Conservation (phyloP, 1,140 invertebrate genomes). For the Nasonia longicornis region DNA sequence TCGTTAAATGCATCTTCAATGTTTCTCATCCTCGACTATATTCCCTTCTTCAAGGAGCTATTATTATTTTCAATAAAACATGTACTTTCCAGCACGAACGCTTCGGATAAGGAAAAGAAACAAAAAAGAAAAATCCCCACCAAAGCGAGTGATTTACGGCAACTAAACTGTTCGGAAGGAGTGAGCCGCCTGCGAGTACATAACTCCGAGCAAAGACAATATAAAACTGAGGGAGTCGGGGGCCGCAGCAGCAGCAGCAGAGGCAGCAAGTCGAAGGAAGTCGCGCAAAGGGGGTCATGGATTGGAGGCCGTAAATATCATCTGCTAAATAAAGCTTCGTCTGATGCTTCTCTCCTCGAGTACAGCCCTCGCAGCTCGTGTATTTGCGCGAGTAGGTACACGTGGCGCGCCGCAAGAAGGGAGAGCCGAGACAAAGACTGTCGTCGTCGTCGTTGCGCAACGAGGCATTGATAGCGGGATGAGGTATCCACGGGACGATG, state of each 20-base stretch:
- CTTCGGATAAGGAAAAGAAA: not conserved
- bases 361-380: conserved; percentile 54
- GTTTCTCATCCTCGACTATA: not conserved
- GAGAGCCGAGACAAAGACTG: conserved; percentile 52
- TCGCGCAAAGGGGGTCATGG: conserved; percentile 20
- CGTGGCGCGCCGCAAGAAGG: not conserved
- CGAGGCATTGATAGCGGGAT: conserved; percentile 54
- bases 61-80: too few relatives aligned
- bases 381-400: conserved; percentile 2
- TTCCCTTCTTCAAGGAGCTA: too few relatives aligned
- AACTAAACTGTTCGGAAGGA: conserved; percentile 46
- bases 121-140: not conserved
- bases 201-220: conserved; percentile 55
- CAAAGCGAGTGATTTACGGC: conserved; percentile 36
- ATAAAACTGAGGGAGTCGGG: conserved; percentile 52
- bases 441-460: conserved; percentile 52
- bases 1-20: not conserved
- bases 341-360: conserved; percentile 54
- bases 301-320: conserved; percentile 64
- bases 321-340: conserved; percentile 63
- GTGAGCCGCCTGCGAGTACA: conserved; percentile 29
- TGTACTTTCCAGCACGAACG: too few relatives aligned
- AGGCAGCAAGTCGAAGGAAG: not conserved
- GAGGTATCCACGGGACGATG: conserved; percentile 5
- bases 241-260: conserved; percentile 31